Evolutionary conservation across 1,140 invertebrate species (phyloP), one percentile per base, ranked within the genome.

Genomic region (Brachystomella parvula): DNA sequence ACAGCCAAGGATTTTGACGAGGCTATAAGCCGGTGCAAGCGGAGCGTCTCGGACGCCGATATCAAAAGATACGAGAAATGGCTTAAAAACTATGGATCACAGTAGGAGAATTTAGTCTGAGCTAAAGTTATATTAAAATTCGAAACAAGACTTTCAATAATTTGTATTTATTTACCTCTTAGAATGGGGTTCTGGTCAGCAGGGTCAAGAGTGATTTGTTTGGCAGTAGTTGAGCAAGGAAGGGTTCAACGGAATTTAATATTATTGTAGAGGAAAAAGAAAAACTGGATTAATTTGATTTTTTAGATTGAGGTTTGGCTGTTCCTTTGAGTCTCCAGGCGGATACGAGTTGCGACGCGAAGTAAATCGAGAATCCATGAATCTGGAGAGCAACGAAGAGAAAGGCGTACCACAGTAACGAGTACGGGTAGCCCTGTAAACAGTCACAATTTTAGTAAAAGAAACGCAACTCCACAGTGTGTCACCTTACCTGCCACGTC

Each of bases 371-470:
- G 78, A 96, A 94, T 31, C 83, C 81, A 78, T 98, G 95, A 53
- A 98, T 86, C 82, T 98, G 94, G 30, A 90, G 82, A 21, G 90
- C 91, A 1, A 93, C 76, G 24, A 92, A 77, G 59, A 96, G 86
- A 79, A 96, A 98, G 56, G 86, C 88, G 77, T 94, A 96, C 94
- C 94, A 97, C 64, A 97, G 81, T 24, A 97, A 79, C 31, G 90
- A 92, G 77, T 96, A 92, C 0, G 94, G 94, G 75, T 91, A 88
- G 32, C 86, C 89, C 89, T 94, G 79, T 63, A 84, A 85, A 64
- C 2, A n/a, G 9, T 15, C 12, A 61, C 19, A 47, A 65, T 62
- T 24, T 30, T 56, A 57, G 31, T 67, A 12, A 57, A 47, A 29
- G 2, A 61, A 61, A 61, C 26, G 21, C n/a, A 33, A 33, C 12